phyloP scores from a whole-genome alignment of 2,797 vertebrate species.

The Cheirogaleus major region DNA sequence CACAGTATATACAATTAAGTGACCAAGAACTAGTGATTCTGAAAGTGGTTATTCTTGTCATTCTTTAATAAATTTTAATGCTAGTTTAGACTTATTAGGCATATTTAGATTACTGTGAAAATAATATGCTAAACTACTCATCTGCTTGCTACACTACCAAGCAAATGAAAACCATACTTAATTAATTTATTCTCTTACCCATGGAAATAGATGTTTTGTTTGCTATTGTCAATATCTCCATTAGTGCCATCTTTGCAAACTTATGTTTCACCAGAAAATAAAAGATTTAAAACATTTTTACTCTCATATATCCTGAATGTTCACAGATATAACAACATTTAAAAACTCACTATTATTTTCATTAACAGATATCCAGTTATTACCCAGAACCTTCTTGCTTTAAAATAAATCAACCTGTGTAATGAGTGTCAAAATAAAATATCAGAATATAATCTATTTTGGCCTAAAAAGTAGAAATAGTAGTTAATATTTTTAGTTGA shows the following conservation, averaged over 20 bases:
- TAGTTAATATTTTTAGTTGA: neutral
- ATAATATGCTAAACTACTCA: neutral
- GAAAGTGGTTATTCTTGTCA: neutral
- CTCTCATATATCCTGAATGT: neutral
- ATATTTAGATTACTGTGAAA: slow-evolving; percentile 37
- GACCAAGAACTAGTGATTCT: neutral
- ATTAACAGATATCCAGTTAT: neutral
- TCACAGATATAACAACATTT: neutral
- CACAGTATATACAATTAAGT: neutral
- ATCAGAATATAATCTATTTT: neutral
- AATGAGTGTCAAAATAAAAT: neutral
- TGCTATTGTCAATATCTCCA: neutral
- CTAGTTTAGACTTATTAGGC: slow-evolving; percentile 19
- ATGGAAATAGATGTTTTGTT: neutral
- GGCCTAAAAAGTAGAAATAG: neutral
- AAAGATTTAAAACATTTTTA: neutral
- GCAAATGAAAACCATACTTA: neutral
- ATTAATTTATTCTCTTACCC: slow-evolving; percentile 23
- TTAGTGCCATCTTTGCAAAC: slow-evolving; percentile 18
- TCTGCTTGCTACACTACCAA: neutral
- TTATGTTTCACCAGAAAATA: neutral
- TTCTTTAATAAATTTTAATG: slow-evolving; percentile 28
- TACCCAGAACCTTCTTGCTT: neutral
- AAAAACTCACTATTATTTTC: neutral
- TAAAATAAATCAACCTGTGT: neutral